These are phyloP conservation scores for Drosophila rubida DNA, from an alignment of 2,888 invertebrate genomes.

Conservation along the genomic window DNA sequence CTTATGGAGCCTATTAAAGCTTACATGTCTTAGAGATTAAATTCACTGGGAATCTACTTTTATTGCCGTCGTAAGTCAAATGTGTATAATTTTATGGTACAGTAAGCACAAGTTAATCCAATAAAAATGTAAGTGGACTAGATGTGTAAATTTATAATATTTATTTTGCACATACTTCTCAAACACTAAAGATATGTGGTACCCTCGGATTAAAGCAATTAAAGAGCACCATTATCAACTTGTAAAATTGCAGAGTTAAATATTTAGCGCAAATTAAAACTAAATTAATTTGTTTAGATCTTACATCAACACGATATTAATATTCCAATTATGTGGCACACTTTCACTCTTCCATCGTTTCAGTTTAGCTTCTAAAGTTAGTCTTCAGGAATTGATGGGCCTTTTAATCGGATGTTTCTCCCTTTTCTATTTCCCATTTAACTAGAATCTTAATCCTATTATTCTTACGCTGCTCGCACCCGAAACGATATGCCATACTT, in stretches of 20 bases:
- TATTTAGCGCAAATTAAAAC: too few relatives aligned
- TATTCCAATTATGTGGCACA: too few relatives aligned
- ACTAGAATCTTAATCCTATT: background rate
- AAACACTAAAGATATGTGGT: background rate
- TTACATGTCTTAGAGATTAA: conserved; percentile 4
- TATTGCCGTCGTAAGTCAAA: background rate
- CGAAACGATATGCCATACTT: background rate
- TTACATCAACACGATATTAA: too few relatives aligned
- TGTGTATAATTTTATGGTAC: background rate
- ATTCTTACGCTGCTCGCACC: background rate
- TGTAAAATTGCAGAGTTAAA: too few relatives aligned
- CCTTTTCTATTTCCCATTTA: background rate
- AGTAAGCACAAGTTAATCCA: background rate
- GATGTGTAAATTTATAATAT: background rate
- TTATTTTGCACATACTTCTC: background rate
- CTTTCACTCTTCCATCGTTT: too few relatives aligned
- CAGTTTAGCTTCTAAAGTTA: too few relatives aligned
- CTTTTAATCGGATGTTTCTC: too few relatives aligned
- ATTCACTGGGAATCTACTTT: background rate
- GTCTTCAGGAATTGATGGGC: too few relatives aligned
- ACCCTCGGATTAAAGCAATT: too few relatives aligned
- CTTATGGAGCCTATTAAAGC: background rate
- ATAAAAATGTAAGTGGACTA: background rate
- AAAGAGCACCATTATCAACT: too few relatives aligned
- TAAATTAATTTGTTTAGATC: too few relatives aligned